Percentiles rank a stretch among this genome's conserved stretches.
These are phyloP conservation scores for Meandrina meandrites DNA, from an alignment of 92 coral and sea anemone species.

Conservation along the genomic window DNA sequence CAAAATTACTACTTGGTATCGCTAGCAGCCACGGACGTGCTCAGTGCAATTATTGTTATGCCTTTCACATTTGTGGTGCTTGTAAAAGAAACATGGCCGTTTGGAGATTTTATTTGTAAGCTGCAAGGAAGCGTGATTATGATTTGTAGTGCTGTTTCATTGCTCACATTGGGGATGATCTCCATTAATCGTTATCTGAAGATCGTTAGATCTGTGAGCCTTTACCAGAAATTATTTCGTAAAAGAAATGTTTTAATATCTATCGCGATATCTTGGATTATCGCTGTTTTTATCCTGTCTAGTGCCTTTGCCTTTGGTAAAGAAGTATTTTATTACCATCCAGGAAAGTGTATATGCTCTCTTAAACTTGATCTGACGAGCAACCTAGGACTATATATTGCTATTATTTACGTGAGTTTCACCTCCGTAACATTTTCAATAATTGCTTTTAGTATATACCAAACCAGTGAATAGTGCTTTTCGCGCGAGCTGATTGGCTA, in stretches of 20 bases:
- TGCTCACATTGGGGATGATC: slow-evolving; percentile 5
- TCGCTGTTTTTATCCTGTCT: not conserved
- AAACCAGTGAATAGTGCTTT: no score
- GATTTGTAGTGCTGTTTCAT: not conserved
- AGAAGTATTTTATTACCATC: not conserved
- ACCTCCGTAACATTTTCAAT: not conserved
- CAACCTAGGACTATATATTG: not conserved
- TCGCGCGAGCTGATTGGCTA: no score
- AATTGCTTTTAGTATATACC: not conserved
- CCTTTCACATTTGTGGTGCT: not conserved
- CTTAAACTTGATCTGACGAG: not conserved
- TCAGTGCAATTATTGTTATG: not conserved
- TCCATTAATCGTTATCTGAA: slow-evolving; percentile 8
- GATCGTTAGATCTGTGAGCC: not conserved
- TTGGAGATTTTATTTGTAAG: slow-evolving; percentile 8
- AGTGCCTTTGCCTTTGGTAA: not conserved
- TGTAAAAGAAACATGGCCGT: slow-evolving; percentile 10
- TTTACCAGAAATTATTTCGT: slow-evolving; percentile 4
- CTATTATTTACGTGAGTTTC: not conserved
- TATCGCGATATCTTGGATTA: slow-evolving; percentile 1
- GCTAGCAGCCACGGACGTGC: slow-evolving; percentile 23
- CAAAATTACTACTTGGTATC: slow-evolving; percentile 9
- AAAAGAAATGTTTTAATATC: not conserved
- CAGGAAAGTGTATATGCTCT: slow-evolving; percentile 16
- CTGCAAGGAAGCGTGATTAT: not conserved